Base-by-base conservation (phyloP, 2,888 invertebrate species). In the Cryptus viduatorius region DNA sequence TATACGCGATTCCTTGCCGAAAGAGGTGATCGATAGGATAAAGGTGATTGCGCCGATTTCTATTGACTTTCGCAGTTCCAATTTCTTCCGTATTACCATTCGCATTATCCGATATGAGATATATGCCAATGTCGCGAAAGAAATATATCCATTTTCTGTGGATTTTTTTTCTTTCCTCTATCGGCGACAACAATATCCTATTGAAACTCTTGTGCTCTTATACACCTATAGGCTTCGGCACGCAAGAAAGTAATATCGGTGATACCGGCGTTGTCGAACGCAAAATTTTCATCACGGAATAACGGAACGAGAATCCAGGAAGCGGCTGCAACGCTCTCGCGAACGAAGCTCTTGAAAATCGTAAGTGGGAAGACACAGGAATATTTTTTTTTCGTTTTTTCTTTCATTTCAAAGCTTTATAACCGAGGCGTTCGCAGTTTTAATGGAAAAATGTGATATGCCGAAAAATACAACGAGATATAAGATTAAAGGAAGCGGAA, bases 11-110 rank as follows among this genome's bases (percentile, higher is more conserved):
- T 93, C 94, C 14, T 88, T 95, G 59, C 95, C 95, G 14, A 93
- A 94, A 89, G 95, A 95, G 90, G 92, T 95, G 19, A 94, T 95
- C 71, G 94, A 94, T 83, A 94, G 94, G 87, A 95, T 95, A 90
- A 95, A 94, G 92, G 94, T 94, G 86, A 91, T 85, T 88, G 71
- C 37, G 44, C 48, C 50, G 50, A 72, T 72, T 81, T 76, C 37
- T 67, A 29, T 76, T 69, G 50, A 81, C 29, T 69, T 37, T 37
- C 37, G 16, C 16, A 10, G 42, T 48, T 42, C 44, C 44, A 14
- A 42, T 44, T 31, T 31, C 10, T 37, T 19, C 12, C 64, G 29
- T 31, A 31, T 29, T 31, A 31, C n/a, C 61, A 31, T 61, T 29
- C 61, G 29, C 29, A 14, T 31, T 61, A n/a, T 61, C 61, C 61